These are phyloP conservation scores for Netelia melanura DNA, from an alignment of 2,888 invertebrate species.

Conservation along the genomic window DNA sequence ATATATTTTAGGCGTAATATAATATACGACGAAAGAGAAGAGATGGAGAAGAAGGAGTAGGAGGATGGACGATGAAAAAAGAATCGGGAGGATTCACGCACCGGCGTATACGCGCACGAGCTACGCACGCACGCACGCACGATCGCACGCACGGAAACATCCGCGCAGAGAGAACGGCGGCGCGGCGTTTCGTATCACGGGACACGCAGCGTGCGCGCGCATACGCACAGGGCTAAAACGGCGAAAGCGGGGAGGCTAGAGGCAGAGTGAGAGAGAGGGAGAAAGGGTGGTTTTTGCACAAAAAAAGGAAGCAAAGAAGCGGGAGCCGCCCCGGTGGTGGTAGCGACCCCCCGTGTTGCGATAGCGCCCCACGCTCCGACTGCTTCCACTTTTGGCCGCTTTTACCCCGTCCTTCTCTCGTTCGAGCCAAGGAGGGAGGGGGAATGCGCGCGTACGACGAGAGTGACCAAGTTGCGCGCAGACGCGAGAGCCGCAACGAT, in stretches of 20 bases:
- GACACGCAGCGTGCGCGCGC: slow-evolving; percentile 20
- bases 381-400: slow-evolving; percentile 3
- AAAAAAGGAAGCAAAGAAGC: slow-evolving; percentile 21
- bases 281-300: slow-evolving; percentile 21
- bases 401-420: neutral
- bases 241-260: slow-evolving; percentile 8
- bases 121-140: slow-evolving; percentile 35
- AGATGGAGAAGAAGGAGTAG: neutral
- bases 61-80: slow-evolving; percentile 7
- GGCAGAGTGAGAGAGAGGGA: slow-evolving; percentile 2
- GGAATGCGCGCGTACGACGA: neutral
- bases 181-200: slow-evolving; percentile 2
- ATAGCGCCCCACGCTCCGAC: slow-evolving; percentile 33
- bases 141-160: slow-evolving; percentile 30
- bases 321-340: slow-evolving; percentile 62
- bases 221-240: neutral
- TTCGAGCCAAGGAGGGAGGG: slow-evolving; percentile 16
- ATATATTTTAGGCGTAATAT: neutral
- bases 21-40: neutral
- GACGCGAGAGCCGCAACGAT: slow-evolving; percentile 50
- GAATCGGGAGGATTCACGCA: slow-evolving; percentile 24
- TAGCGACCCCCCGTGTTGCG: slow-evolving; percentile 34
- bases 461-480: slow-evolving; percentile 45
- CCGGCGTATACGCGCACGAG: neutral
- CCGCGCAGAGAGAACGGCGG: slow-evolving; percentile 8